A percentile compares a stretch with the other conserved stretches of the same genome.
Conservation (phyloP, 1,140 invertebrate species). For the Drosophila cardini region DNA sequence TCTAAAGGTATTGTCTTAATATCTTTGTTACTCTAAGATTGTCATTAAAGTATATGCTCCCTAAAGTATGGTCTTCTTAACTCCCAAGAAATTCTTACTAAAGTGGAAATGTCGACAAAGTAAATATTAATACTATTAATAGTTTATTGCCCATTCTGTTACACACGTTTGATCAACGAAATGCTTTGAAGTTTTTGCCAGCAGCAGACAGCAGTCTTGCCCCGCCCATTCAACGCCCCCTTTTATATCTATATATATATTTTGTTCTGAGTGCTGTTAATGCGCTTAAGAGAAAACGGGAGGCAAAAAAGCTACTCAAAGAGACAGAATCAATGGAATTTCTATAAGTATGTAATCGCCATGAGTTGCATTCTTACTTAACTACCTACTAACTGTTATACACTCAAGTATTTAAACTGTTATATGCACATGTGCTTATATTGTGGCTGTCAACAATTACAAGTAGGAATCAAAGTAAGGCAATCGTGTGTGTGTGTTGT, state of each 20-base stretch:
- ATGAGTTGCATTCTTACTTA: constrained; percentile 13
- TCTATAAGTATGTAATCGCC: constrained; percentile 12
- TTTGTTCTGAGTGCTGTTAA: constrained; percentile 28
- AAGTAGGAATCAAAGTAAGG: background rate
- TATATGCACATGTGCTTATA: constrained; percentile 6
- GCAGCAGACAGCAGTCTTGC: background rate
- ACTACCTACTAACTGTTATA: constrained; percentile 2
- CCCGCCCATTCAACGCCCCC: background rate
- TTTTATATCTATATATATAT: background rate
- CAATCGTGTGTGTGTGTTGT: background rate
- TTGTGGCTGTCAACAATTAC: constrained; percentile 20
- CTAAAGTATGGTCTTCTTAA: too few species aligned
- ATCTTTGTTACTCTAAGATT: too few species aligned
- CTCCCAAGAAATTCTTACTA: background rate
- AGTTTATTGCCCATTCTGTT: constrained; percentile 8
- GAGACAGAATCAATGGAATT: constrained; percentile 23
- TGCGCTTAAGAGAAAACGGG: constrained; percentile 35
- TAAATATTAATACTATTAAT: constrained; percentile 6
- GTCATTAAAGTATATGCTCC: too few species aligned
- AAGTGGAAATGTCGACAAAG: background rate
- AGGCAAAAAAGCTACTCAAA: constrained; percentile 7
- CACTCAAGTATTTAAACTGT: constrained; percentile 11
- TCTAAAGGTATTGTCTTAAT: too few species aligned
- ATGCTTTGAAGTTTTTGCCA: constrained; percentile 8
- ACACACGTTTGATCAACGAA: constrained; percentile 3